phyloP scores from a whole-genome alignment of 2,888 invertebrate species.

The Tenthredo mesomela region DNA sequence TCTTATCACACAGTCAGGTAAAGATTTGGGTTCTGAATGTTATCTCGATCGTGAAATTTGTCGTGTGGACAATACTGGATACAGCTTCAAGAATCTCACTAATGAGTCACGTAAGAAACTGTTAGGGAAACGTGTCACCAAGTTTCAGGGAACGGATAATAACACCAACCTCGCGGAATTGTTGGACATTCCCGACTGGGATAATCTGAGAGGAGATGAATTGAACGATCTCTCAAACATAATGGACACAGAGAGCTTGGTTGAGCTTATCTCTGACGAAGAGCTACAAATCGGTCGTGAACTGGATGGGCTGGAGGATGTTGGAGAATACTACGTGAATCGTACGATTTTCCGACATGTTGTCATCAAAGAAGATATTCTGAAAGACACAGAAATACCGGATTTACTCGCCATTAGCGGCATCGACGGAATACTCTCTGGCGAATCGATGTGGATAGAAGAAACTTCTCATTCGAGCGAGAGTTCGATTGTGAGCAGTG shows the following conservation, averaged over 20 bases:
- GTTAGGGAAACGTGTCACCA: background rate
- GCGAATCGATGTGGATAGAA: background rate
- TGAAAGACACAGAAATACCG: background rate
- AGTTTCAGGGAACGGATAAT: background rate
- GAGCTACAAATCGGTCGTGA: no score
- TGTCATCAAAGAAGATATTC: background rate
- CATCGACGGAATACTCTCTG: background rate
- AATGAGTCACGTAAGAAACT: background rate
- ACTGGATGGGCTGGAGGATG: background rate
- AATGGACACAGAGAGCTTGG: no score
- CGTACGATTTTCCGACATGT: background rate
- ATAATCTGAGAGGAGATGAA: background rate
- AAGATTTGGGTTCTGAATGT: background rate
- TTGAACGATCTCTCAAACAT: background rate
- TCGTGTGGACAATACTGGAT: background rate
- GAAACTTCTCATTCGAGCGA: background rate
- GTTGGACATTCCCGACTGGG: background rate
- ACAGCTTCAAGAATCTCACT: background rate
- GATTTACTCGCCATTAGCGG: conserved; percentile 5
- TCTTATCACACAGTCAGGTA: background rate
- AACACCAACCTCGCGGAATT: background rate
- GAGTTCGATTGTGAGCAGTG: no score
- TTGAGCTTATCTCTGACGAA: no score
- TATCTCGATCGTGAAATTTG: background rate
- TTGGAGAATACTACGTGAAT: background rate